phyloP scores from a whole-genome alignment of 2,888 invertebrate species.

The Dusona sp. region DNA sequence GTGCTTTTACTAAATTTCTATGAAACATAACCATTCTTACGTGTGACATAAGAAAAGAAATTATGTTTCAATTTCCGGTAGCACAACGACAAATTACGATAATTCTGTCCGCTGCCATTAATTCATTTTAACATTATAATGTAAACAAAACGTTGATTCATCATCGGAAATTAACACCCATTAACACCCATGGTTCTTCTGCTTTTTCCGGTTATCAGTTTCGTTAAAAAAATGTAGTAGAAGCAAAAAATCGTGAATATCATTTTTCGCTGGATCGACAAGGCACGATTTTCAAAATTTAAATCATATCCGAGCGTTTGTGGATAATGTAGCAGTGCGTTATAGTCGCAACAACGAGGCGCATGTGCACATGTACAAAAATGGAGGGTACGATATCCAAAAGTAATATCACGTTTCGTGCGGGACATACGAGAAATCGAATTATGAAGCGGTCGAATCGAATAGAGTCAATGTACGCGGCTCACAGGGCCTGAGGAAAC shows the following conservation, averaged over 20 bases:
- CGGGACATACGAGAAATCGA: conserved; percentile 65
- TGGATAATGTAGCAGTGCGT: neutral
- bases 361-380: neutral
- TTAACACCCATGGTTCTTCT: neutral
- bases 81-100: neutral
- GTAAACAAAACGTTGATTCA: neutral
- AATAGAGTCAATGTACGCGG: conserved; percentile 42
- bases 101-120: no score
- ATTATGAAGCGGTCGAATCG: conserved; percentile 64
- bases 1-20: neutral
- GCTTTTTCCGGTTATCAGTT: neutral
- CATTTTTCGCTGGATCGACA: neutral
- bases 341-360: conserved; percentile 2
- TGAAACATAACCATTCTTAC: neutral
- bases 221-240: neutral
- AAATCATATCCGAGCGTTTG: neutral
- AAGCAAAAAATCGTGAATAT: neutral
- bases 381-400: conserved; percentile 34
- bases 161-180: neutral
- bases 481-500: conserved; percentile 36
- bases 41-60: neutral
- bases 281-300: neutral
- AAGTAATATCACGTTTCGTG: conserved; percentile 67
- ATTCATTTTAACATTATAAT: neutral
- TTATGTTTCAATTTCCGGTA: neutral